Evolutionary conservation across 2,113 vertebrate genomes (phyloP).

Genomic region (Gorilla gorilla): DNA sequence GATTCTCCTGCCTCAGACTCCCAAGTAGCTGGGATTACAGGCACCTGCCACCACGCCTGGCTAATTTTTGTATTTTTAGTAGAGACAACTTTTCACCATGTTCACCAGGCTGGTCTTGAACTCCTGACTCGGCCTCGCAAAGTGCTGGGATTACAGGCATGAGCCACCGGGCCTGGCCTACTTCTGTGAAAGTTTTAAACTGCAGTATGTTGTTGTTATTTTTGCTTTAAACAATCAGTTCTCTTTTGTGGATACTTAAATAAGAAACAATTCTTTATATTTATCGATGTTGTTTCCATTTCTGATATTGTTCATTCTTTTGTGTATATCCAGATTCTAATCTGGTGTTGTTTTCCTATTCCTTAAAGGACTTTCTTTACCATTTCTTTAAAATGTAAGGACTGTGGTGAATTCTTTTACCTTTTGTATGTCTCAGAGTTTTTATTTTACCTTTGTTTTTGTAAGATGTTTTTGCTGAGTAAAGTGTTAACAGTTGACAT

Average conservation of each 20-base stretch:
- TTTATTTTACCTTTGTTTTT: background rate
- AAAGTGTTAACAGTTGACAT: background rate
- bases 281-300: background rate
- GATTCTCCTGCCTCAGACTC: no score
- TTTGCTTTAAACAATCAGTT: background rate
- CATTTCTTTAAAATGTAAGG: background rate
- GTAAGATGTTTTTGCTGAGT: background rate
- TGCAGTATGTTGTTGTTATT: background rate
- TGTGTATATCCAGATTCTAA: background rate
- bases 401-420: background rate
- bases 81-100: no score
- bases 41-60: no score
- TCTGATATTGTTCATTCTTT: background rate
- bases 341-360: background rate
- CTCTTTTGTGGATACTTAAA: background rate
- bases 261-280: background rate
- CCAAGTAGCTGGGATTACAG: no score
- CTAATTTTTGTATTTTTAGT: no score
- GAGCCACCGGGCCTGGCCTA: no score
- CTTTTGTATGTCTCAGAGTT: background rate
- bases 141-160: no score
- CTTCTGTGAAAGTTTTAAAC: background rate
- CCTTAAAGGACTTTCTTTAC: background rate
- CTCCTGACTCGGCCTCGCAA: no score
- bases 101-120: no score